A percentile compares a stretch with the other conserved stretches of the same genome.
These are phyloP conservation scores for Elegia similella DNA, from an alignment of 2,888 invertebrate species.

Conservation along the genomic window DNA sequence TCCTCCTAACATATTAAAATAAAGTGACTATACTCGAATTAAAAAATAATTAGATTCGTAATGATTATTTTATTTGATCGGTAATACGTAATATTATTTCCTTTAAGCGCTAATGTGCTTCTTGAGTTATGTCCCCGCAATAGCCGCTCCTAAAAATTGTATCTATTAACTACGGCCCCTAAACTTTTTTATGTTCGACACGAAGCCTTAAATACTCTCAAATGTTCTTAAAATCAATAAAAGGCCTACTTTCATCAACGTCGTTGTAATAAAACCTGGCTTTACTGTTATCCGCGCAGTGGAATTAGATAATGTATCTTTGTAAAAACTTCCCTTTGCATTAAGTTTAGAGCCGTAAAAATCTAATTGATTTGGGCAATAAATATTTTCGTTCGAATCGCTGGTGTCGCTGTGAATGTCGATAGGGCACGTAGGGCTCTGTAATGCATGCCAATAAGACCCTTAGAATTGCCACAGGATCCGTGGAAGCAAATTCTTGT, in stretches of 20 bases:
- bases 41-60: background rate
- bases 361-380: slow-evolving; percentile 69
- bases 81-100: slow-evolving; percentile 8
- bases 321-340: slow-evolving; percentile 52
- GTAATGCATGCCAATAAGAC: slow-evolving; percentile 72
- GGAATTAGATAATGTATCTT: slow-evolving; percentile 73
- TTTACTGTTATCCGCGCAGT: slow-evolving; percentile 69
- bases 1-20: no score
- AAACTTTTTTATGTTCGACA: slow-evolving; percentile 66
- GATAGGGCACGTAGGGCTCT: slow-evolving; percentile 54
- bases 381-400: slow-evolving; percentile 64
- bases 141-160: slow-evolving; percentile 47
- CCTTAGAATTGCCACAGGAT: slow-evolving; percentile 54
- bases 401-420: slow-evolving; percentile 56
- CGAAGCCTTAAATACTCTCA: slow-evolving; percentile 71
- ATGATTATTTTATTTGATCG: slow-evolving; percentile 7
- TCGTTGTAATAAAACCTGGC: slow-evolving; percentile 69
- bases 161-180: slow-evolving; percentile 60
- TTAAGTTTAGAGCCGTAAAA: slow-evolving; percentile 62
- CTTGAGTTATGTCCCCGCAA: slow-evolving; percentile 19
- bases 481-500: slow-evolving; percentile 49
- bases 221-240: slow-evolving; percentile 77
- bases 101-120: slow-evolving; percentile 8
- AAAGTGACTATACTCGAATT: no score
- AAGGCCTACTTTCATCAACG: slow-evolving; percentile 72